Evolutionary conservation across 2,888 invertebrate genomes (phyloP), one percentile per base, ranked within the genome.

Genomic region (Ochropleura leucogaster): DNA sequence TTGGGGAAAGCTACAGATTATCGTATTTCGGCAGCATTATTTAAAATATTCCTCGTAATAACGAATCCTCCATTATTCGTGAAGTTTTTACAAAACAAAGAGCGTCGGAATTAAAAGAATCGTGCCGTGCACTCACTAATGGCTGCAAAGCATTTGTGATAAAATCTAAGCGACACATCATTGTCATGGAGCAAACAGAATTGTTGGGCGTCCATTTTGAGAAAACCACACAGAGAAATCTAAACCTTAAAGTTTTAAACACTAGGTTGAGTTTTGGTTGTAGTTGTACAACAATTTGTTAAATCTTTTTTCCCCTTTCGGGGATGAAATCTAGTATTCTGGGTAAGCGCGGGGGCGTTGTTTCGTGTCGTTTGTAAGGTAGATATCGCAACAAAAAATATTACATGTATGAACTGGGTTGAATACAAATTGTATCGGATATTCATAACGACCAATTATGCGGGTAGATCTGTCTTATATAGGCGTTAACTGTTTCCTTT

Each of bases 111-210:
- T 85, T 85, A 81, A 85, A 84, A 84, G 67, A 68, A 82, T 79
- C 77, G 69, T 77, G 72, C 84, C 72, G 49, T 82, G 79, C 85
- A 79, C 82, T 86, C 89, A 89, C 91, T 93, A 94, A 94, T 93
- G 92, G 92, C 92, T 90, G 88, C 89, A 89, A 91, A 91, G 87
- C 88, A 89, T 90, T 89, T 82, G 90, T 87, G 91, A 92, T 93
- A 91, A 91, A 93, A 93, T 92, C 92, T 91, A 88, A 87, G 86
- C 91, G 89, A 93, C 93, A 92, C 91, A 85, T 93, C 92, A 92
- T 93, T 92, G 92, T 93, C 93, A 90, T 85, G 84, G 82, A 79
- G 81, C 88, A 89, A 90, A 91, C 90, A 91, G 88, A 91, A 88
- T 85, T 84, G 83, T 73, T 69, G 74, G 77, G 80, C 70, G 78